phyloP scores from a whole-genome alignment of 2,113 vertebrate genomes.

The Setophaga coronata region DNA sequence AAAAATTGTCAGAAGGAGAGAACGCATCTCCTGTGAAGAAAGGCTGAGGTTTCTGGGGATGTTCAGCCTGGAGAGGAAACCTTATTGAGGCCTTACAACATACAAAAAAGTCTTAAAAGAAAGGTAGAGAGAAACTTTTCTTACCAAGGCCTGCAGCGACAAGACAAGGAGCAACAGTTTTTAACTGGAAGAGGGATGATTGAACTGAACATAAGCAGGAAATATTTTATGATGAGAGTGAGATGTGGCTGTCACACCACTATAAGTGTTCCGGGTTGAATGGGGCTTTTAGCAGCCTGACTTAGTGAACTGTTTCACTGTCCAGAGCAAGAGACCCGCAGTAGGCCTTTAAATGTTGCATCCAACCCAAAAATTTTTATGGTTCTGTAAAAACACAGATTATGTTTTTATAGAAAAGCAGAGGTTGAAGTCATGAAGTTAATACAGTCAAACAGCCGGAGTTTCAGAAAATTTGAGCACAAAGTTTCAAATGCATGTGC shows the following conservation, averaged over 20 bases:
- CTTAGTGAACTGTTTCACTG: fast-evolving
- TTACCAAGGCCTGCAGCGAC: not conserved
- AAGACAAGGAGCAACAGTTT: not conserved
- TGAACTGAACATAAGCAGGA: not conserved
- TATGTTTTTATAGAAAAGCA: not conserved
- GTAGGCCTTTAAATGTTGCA: not conserved
- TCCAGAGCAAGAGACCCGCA: not conserved
- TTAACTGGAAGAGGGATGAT: not conserved
- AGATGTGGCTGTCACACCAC: not conserved
- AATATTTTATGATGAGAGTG: not conserved
- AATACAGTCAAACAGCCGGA: not conserved
- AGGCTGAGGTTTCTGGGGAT: not conserved
- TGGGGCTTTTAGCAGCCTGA: not conserved
- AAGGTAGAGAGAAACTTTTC: not conserved
- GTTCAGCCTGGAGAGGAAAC: not conserved
- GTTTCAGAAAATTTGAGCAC: not conserved
- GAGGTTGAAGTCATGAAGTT: not conserved
- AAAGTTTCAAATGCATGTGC: not conserved
- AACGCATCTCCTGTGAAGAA: not conserved
- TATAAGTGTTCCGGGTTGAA: not conserved
- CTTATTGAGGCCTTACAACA: not conserved
- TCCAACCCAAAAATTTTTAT: not conserved
- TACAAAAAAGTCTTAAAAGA: not conserved
- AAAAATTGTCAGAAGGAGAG: not conserved
- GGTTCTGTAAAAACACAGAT: not conserved